Evolutionary conservation across 2,888 invertebrate genomes (phyloP).

Genomic region (Drosophila borborema): DNA sequence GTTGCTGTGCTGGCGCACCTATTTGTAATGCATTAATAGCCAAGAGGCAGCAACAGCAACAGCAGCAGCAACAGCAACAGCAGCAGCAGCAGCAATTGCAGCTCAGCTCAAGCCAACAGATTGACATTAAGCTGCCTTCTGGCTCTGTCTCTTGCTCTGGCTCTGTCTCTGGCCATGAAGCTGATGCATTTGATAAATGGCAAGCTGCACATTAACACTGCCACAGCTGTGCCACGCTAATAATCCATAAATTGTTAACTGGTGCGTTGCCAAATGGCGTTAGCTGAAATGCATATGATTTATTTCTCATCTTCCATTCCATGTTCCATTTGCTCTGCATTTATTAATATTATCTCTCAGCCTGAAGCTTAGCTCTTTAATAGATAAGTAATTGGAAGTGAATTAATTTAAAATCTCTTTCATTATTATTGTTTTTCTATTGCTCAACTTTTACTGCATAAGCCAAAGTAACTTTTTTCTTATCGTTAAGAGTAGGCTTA

Average conservation of each 20-base stretch:
- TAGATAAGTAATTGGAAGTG: not conserved
- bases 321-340: slow-evolving; percentile 7
- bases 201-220: slow-evolving; percentile 53
- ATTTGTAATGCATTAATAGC: slow-evolving; percentile 79
- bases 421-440: no score
- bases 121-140: slow-evolving; percentile 73
- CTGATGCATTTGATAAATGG: slow-evolving; percentile 60
- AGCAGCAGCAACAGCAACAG: slow-evolving; percentile 37
- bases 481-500: no score
- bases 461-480: no score
- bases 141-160: not conserved
- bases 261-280: slow-evolving; percentile 30
- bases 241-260: slow-evolving; percentile 48
- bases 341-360: not conserved
- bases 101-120: slow-evolving; percentile 52
- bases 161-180: slow-evolving; percentile 48
- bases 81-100: slow-evolving; percentile 43
- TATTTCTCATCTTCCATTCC: slow-evolving; percentile 14
- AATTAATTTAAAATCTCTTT: no score
- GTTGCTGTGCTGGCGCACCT: slow-evolving; percentile 61
- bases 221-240: slow-evolving; percentile 28
- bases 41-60: slow-evolving; percentile 42
- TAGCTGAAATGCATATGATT: slow-evolving; percentile 30
- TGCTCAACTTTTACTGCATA: no score
- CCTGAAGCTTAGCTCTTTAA: not conserved